Evolutionary conservation across 2,888 invertebrate species (phyloP), one percentile per base, ranked within the genome.

Genomic region (Pheosia tremula): DNA sequence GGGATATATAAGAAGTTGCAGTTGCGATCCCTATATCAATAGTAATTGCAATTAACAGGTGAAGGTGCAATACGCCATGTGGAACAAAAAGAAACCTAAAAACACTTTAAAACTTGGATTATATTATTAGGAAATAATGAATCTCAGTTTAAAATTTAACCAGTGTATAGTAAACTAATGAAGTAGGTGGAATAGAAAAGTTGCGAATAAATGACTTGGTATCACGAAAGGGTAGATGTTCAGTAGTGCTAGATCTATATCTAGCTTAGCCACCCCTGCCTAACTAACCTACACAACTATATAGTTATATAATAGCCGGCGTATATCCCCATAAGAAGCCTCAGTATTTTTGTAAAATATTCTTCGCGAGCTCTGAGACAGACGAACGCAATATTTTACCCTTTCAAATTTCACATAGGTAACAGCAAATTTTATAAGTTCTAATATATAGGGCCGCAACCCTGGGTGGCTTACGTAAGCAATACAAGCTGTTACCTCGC

Each of bases 311-410:
- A 24, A 24, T 24, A 24, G 24, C 24, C 24, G 69, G 62, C 74
- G 71, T 66, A 81, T 80, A 83, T 83, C 74, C 78, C 77, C 74
- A 69, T 72, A 59, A 63, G 63, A 66, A 74, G 71, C 80, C 80
- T 85, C 79, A 79, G 82, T 83, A 78, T 75, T 79, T 81, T 72
- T 79, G 75, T 78, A 71, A 84, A 84, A 83, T 82, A 83, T 84
- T 76, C 70, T 75, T 74, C 77, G 83, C 77, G 70, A 77, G 83
- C 83, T 86, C 71, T 69, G 69, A 77, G 71, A 68, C 77, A 79
- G 78, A 72, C 75, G 78, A 86, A 89, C 88, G 87, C 89, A 87
- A 86, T 71, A 75, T 81, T 78, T 85, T 79, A 80, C 74, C 75
- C 68, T 69, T 74, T 76, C 70, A 75, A 75, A 77, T 72, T 77